Base-by-base conservation (phyloP, 2,113 vertebrate species). In the Paralichthys olivaceus region DNA sequence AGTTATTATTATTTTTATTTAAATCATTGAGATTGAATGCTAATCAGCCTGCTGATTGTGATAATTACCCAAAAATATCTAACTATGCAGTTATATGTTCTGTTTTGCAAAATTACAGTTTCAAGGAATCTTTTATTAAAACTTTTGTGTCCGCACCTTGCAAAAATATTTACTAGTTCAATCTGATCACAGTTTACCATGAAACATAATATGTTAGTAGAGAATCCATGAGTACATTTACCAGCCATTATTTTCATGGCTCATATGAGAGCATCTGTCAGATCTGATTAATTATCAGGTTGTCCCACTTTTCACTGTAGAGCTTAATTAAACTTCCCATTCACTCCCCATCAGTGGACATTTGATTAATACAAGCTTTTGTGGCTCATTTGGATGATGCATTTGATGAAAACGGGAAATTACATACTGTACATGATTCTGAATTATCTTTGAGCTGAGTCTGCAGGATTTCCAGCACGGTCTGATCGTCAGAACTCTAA, bases 271-370 rank as follows among this genome's bases (percentile, higher is more conserved):
- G 55, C 56, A 72, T 83, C 72, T 85, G 81, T 83, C 86, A 84
- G 70, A 81, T 89, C 90, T 91, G 83, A 92, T 92, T 91, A 90
- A 93, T 91, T 91, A 92, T 80, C 84, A 88, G 69, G 60, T 87
- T 90, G 89, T 84, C 89, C 90, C 81, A 91, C 84, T 92, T 92
- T 79, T 80, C 83, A 86, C 54, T 84, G 83, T 65, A 67, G 62
- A 87, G 80, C 88, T 90, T 91, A 91, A 92, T 94, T 90, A 93
- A 87, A 89, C 77, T 81, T 80, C 77, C 67, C 73, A 92, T 91
- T 93, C 89, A 85, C 81, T 84, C 75, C 82, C 60, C 58, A 80
- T 88, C 78, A 84, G 62, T 72, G 76, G 78, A 81, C 83, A 59
- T 89, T 85, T 90, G 87, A 90, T 91, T 92, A 90, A 92, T 85